Conservation (phyloP, 1,140 invertebrate species). For the Nautilus pompilius region DNA sequence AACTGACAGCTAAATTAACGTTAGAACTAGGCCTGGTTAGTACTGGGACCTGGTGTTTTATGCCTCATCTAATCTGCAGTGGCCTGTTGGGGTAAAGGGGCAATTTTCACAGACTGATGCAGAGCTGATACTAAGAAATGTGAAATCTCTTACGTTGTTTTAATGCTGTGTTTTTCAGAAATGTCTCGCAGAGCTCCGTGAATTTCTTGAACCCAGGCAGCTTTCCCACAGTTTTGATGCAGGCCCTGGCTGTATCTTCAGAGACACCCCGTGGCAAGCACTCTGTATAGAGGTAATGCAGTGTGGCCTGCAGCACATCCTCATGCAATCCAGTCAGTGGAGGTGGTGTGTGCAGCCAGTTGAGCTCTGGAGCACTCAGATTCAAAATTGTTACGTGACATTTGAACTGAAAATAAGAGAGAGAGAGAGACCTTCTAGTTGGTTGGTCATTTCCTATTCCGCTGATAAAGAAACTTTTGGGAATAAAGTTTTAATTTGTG, state of each 20-base stretch:
- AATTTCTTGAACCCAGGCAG: slow-evolving; percentile 60
- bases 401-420: slow-evolving; percentile 58
- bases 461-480: too few relatives aligned
- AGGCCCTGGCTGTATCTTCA: slow-evolving; percentile 60
- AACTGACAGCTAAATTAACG: too few relatives aligned
- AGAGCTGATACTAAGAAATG: neutral
- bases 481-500: neutral
- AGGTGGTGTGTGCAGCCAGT: slow-evolving; percentile 54
- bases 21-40: too few relatives aligned
- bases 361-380: slow-evolving; percentile 60
- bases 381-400: slow-evolving; percentile 64
- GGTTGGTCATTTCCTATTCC: too few relatives aligned
- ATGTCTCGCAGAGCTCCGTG: slow-evolving; percentile 61
- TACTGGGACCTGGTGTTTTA: too few relatives aligned
- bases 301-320: slow-evolving; percentile 61
- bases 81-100: too few relatives aligned
- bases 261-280: slow-evolving; percentile 61
- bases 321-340: slow-evolving; percentile 60
- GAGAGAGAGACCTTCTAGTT: too few relatives aligned
- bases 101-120: too few relatives aligned
- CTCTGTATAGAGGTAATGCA: slow-evolving; percentile 67
- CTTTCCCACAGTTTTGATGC: slow-evolving; percentile 58
- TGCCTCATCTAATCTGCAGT: too few relatives aligned
- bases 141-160: slow-evolving; percentile 61
- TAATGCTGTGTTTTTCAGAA: slow-evolving; percentile 63